Evolutionary conservation across 2,888 invertebrate species (phyloP).

Genomic region (Cosmia trapezina): DNA sequence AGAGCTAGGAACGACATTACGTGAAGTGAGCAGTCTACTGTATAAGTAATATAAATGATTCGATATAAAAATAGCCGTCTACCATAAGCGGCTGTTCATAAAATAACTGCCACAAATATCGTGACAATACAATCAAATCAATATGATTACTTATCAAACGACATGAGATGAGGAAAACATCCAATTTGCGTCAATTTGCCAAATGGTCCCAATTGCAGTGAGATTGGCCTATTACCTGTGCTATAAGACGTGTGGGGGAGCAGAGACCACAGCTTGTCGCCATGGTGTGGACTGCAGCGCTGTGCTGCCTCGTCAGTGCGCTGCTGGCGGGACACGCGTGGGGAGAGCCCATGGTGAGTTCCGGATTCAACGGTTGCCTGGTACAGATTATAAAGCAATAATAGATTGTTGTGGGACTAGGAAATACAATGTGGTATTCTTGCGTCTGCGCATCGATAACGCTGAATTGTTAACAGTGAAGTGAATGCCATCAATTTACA

Average conservation of each 20-base stretch:
- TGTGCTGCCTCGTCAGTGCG: constrained; percentile 60
- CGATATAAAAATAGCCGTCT: constrained; percentile 20
- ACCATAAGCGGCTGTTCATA: neutral
- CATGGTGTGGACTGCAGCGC: constrained; percentile 44
- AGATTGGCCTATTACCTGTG: constrained; percentile 48
- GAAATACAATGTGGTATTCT: neutral
- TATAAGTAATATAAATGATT: constrained; percentile 16
- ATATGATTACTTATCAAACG: constrained; percentile 38
- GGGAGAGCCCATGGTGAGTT: constrained; percentile 63
- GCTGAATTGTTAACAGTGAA: neutral
- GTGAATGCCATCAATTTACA: too few relatives aligned
- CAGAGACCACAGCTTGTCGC: constrained; percentile 3
- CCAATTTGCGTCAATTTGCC: constrained; percentile 47
- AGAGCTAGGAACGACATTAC: neutral
- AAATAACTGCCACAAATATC: constrained; percentile 23
- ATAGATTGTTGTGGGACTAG: neutral
- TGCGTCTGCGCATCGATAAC: neutral
- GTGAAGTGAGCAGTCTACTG: neutral
- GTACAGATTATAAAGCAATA: too few relatives aligned
- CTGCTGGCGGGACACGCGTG: constrained; percentile 50
- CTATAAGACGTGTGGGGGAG: constrained; percentile 47
- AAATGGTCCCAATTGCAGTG: constrained; percentile 32
- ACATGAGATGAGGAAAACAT: constrained; percentile 32
- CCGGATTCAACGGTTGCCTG: neutral
- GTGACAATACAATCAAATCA: constrained; percentile 30